Evolutionary conservation across 2,888 invertebrate genomes (phyloP), one percentile per base, ranked within the genome.

Genomic region (Elmis aenea): DNA sequence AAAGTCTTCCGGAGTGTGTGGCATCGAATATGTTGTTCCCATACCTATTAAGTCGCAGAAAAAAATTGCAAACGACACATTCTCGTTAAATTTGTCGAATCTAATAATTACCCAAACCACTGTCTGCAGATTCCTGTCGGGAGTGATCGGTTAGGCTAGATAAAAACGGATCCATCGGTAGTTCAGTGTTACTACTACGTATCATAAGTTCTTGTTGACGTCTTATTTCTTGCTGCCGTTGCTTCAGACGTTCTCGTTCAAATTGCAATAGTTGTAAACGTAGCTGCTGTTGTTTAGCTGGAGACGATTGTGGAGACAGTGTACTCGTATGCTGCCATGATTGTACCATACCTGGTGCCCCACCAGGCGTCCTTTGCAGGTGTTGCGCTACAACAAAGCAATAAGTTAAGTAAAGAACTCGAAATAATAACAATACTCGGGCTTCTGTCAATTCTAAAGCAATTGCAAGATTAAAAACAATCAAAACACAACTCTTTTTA

Each of bases 71-170:
- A 10, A 23, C 9, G 9, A 23, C 9, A 23, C 5, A 11, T 11
- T 23, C 6, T 9, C 6, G 2, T 11, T 11, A n/a, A 23, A 23
- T 2, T 13, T 3, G 6, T 13, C 6, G 11, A 26, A 26, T 26
- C 35, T 36, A 38, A 34, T 27, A 48, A 57, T 55, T 55, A 66
- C 93, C 93, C 45, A 94, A 75, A 32, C 95, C 95, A 67, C 91
- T 92, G 68, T 95, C 94, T 6, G 90, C 90, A 6, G 92, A 92
- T 69, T 93, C 94, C 68, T 95, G 94, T 47, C 94, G 77, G 54
- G 91, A 85, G 69, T 95, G 95, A 59, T 92, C 92, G 34, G 83
- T 81, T 55, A 85, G 72, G 29, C 85, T 83, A 2, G 86, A 84
- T 46, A 88, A 71, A 71, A 87, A 88, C 42, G 88, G 87, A 67